Conservation (phyloP, 2,888 invertebrate species). For the Drosophila anomalata region DNA sequence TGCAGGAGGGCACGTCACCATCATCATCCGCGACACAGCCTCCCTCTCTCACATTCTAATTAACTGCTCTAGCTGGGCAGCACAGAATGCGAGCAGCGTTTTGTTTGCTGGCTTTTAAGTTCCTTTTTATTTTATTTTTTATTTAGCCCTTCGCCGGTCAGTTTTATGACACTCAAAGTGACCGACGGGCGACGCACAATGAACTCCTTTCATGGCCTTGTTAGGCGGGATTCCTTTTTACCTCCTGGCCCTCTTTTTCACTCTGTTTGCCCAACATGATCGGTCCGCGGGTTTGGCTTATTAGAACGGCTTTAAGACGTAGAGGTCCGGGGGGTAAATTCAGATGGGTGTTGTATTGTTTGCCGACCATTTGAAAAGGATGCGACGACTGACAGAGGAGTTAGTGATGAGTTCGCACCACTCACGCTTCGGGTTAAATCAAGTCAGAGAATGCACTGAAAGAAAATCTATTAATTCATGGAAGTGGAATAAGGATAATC, state of each 20-base stretch:
- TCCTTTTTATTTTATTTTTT: conserved; percentile 53
- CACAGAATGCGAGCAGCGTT: conserved; percentile 74
- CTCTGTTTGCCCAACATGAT: conserved; percentile 77
- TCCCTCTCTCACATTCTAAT: conserved; percentile 71
- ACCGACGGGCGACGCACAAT: conserved; percentile 72
- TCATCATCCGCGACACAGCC: conserved; percentile 7
- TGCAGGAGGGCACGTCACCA: conserved; percentile 33
- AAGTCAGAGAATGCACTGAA: conserved; percentile 4
- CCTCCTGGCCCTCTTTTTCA: conserved; percentile 21
- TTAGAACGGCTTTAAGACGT: conserved; percentile 65
- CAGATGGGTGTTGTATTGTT: conserved; percentile 59
- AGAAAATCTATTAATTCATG: not conserved
- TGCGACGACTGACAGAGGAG: conserved; percentile 32
- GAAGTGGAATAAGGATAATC: too few species aligned
- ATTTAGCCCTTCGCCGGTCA: conserved; percentile 18
- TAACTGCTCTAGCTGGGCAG: conserved; percentile 78
- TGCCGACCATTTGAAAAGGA: conserved; percentile 69
- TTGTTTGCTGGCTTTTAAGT: conserved; percentile 78
- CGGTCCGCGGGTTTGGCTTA: conserved; percentile 72
- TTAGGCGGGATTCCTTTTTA: conserved; percentile 68
- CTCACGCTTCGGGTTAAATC: conserved; percentile 12
- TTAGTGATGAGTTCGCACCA: conserved; percentile 29
- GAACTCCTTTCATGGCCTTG: conserved; percentile 78
- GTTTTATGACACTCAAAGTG: conserved; percentile 78
- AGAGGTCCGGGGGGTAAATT: conserved; percentile 14